A percentile compares a stretch with the other conserved stretches of the same genome.
Evolutionary conservation across 2,113 vertebrate species (phyloP).

Genomic region (Notothenia rossii): DNA sequence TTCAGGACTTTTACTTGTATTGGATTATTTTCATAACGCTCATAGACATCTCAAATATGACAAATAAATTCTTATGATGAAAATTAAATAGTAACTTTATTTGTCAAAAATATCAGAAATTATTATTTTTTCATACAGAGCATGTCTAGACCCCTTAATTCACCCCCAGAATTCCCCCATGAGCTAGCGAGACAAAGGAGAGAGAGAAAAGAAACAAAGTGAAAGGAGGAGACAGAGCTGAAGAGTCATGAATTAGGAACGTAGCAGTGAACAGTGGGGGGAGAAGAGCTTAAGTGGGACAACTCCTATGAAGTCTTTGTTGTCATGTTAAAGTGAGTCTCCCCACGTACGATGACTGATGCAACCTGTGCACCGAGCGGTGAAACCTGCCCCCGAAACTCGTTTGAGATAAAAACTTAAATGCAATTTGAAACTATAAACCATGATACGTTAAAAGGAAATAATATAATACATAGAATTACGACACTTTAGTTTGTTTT

Average conservation of each 20-base stretch:
- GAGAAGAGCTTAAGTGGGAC: constrained; percentile 19
- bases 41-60: too few species aligned
- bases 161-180: too few species aligned
- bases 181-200: background rate
- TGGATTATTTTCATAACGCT: too few species aligned
- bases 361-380: constrained; percentile 12
- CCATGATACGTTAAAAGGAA: background rate
- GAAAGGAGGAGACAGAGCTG: background rate
- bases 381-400: constrained; percentile 26
- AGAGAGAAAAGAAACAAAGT: background rate
- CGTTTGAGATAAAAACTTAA: background rate
- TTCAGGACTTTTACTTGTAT: too few species aligned
- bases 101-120: too few species aligned
- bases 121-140: too few species aligned
- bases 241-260: background rate
- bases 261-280: background rate
- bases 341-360: constrained; percentile 13
- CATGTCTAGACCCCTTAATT: too few species aligned
- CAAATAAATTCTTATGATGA: too few species aligned
- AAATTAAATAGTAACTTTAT: too few species aligned
- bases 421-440: too few species aligned
- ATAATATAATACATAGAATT: background rate
- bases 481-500: too few species aligned
- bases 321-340: constrained; percentile 8
- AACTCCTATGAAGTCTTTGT: constrained; percentile 30